Evolutionary conservation across 1,140 invertebrate species (phyloP), one percentile per base, ranked within the genome.

Genomic region (Pseudomyrmex sp.): DNA sequence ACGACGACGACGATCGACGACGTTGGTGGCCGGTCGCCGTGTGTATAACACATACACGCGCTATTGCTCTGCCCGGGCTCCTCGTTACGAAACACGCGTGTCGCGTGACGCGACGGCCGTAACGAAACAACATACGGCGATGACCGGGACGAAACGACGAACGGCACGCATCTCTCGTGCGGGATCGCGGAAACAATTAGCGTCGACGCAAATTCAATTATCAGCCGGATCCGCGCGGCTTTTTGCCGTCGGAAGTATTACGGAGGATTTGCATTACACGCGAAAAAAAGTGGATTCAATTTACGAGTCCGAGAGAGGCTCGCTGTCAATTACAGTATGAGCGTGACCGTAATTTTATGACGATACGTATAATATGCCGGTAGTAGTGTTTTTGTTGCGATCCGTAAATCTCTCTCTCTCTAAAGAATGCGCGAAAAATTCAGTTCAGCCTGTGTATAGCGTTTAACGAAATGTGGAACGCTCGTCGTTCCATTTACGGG

Each of bases 31-130:
- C 35, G 35, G 35, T 35, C 35, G 35, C 5, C 35, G 35, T 35
- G 35, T 35, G 35, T 35, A 35, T 5, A 4, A 35, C 35, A 35
- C 35, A 35, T 35, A 35, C 35, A 35, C 0, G 35, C 35, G 4
- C 35, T 35, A 5, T 5, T 35, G 35, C 35, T 35, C 35, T 35
- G 35, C 5, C 35, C 35, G 35, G 5, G 35, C 35, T 50, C 50
- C 77, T 82, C 72, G 68, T 73, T 83, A 82, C 12, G 74, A 15
- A 20, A 35, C 26, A 77, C 48, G 72, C 79, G 62, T 74, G 84
- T 85, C 79, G 84, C 84, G 84, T 87, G 79, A 89, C 85, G 76
- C 75, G 79, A 85, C 62, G 56, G 65, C 83, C 73, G 82, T 72
- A 80, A 87, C 86, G 82, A 88, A 88, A 83, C 58, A 82, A 72